A percentile compares a stretch with the other conserved stretches of the same genome.
Conservation (phyloP, 1,140 invertebrate species). For the Ostrea edulis region DNA sequence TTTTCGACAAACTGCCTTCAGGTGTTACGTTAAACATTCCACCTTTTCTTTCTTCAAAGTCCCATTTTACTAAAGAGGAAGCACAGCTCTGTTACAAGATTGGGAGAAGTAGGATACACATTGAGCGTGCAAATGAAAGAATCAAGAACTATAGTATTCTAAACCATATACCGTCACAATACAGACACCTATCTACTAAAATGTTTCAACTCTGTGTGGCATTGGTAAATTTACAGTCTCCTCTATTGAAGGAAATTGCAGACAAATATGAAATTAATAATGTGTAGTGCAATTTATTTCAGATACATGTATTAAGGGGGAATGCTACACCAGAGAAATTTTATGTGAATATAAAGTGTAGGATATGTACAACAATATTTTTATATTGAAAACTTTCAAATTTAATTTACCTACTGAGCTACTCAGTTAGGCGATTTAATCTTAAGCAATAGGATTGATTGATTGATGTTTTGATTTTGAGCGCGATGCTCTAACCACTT, state of each 20-base stretch:
- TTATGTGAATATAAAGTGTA: too few species aligned
- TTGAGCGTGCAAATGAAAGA: constrained; percentile 51
- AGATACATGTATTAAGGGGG: too few species aligned
- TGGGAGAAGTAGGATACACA: constrained; percentile 50
- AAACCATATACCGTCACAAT: too few species aligned
- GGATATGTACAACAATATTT: too few species aligned
- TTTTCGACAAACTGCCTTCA: constrained; percentile 54
- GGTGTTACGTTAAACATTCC: constrained; percentile 61
- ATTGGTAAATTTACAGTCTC: constrained; percentile 27
- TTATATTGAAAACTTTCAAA: too few species aligned
- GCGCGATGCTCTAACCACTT: background rate
- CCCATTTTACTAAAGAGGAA: constrained; percentile 56
- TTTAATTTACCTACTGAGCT: too few species aligned
- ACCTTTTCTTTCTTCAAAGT: constrained; percentile 56
- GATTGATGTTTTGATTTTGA: too few species aligned
- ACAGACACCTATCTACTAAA: constrained; percentile 53
- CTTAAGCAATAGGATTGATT: too few species aligned
- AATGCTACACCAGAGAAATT: too few species aligned
- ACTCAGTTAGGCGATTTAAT: too few species aligned
- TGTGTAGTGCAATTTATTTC: too few species aligned
- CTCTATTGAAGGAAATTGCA: too few species aligned
- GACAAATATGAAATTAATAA: constrained; percentile 59
- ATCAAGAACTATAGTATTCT: constrained; percentile 51
- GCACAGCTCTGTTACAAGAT: constrained; percentile 56
- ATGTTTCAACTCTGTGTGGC: constrained; percentile 52